Conservation (phyloP, 2,797 vertebrate genomes). For the Cyprinodon diabolis region DNA sequence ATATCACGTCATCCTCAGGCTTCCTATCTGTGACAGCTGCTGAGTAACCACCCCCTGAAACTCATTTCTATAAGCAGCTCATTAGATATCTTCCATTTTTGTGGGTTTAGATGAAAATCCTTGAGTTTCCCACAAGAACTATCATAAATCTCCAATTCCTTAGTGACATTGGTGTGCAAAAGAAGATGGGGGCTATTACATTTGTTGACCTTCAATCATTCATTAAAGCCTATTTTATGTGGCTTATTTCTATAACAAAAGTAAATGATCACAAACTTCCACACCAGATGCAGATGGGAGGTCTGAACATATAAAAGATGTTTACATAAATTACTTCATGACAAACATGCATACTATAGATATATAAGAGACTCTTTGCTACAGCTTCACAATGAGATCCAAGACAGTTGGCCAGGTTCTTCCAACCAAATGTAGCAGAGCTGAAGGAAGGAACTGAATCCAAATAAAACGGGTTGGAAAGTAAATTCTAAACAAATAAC, state of each 20-base stretch:
- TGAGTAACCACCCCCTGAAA: slow-evolving; percentile 50
- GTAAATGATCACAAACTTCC: not conserved
- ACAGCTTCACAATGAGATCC: not conserved
- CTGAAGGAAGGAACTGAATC: not conserved
- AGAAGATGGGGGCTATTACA: not conserved
- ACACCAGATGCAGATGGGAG: not conserved
- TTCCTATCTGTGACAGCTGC: slow-evolving; percentile 63
- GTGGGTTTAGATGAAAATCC: slow-evolving; percentile 13
- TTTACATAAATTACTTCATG: not conserved
- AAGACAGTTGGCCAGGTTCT: no score
- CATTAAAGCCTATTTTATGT: slow-evolving; percentile 9
- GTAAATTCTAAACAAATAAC: not conserved
- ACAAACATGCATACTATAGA: no score
- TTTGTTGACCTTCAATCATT: slow-evolving; percentile 5
- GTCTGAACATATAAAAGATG: not conserved
- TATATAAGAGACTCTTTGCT: no score
- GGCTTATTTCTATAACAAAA: not conserved
- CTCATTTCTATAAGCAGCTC: slow-evolving; percentile 30
- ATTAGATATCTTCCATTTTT: slow-evolving; percentile 33
- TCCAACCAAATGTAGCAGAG: no score
- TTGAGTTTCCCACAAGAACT: slow-evolving; percentile 27
- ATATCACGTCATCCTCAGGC: slow-evolving; percentile 64
- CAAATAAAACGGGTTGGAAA: not conserved
- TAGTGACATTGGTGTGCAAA: not conserved
- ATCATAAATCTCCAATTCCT: slow-evolving; percentile 3